Evolutionary conservation across 2,797 vertebrate genomes (phyloP).

Genomic region (Melanitta fusca): DNA sequence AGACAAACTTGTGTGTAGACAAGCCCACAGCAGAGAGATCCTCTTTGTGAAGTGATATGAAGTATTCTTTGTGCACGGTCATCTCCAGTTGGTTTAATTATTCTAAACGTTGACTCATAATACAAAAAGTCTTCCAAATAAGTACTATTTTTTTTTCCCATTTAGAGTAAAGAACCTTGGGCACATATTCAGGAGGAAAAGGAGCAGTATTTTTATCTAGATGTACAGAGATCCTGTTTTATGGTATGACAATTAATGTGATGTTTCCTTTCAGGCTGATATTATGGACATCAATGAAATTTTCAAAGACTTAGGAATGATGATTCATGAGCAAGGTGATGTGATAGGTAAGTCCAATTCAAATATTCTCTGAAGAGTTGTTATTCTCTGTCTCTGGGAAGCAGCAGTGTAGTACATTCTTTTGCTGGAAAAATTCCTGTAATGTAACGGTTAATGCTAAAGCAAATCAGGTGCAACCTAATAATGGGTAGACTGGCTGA

Average conservation of each 20-base stretch:
- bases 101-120: background rate
- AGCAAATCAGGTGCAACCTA: background rate
- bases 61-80: background rate
- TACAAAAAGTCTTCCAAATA: background rate
- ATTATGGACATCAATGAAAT: slow-evolving; percentile 98
- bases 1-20: background rate
- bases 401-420: background rate
- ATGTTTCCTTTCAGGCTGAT: slow-evolving; percentile 85
- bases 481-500: background rate
- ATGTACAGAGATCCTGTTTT: background rate
- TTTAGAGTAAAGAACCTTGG: background rate
- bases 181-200: background rate
- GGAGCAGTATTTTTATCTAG: background rate
- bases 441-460: background rate
- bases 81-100: background rate
- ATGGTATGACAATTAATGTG: background rate
- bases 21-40: background rate
- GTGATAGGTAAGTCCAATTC: slow-evolving; percentile 89
- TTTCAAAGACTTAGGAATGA: slow-evolving; percentile 97
- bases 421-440: background rate
- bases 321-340: slow-evolving; percentile 98
- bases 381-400: background rate
- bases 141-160: background rate
- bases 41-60: background rate
- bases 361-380: background rate